Percentiles rank a stretch among this genome's conserved stretches.
Conservation (phyloP, 2,113 vertebrate species). For the Arenaria interpres region DNA sequence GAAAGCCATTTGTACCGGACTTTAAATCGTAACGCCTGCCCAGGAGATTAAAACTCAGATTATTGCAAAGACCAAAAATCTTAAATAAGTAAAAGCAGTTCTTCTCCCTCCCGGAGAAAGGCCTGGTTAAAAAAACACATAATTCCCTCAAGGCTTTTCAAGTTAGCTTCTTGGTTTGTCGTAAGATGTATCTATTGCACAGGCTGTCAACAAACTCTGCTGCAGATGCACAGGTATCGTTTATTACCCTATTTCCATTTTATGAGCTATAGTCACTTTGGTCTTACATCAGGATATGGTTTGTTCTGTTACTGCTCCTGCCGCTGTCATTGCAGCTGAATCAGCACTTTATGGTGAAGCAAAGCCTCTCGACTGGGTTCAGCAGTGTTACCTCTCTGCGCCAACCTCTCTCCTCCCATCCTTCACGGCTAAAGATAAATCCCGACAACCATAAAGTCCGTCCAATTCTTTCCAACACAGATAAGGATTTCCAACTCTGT, state of each 20-base stretch:
- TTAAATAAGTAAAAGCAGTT: not conserved
- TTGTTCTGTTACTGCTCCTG: not conserved
- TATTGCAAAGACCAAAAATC: not conserved
- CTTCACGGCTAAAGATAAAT: not conserved
- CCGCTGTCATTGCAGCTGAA: not conserved
- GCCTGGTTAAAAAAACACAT: not conserved
- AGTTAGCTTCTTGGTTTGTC: not conserved
- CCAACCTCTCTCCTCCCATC: not conserved
- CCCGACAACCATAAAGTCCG: not conserved
- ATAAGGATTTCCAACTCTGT: not conserved
- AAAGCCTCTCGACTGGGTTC: not conserved
- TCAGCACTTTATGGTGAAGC: not conserved
- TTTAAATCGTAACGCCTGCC: not conserved
- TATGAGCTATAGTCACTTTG: not conserved
- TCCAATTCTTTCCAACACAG: not conserved
- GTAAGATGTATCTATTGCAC: accelerated
- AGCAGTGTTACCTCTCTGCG: not conserved
- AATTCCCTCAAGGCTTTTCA: not conserved
- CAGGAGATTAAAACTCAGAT: not conserved
- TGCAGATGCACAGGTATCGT: not conserved
- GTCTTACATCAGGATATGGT: not conserved
- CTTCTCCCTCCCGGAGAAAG: not conserved
- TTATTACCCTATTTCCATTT: not conserved
- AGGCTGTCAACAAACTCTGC: not conserved
- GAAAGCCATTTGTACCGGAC: not conserved